phyloP scores from a whole-genome alignment of 1,140 invertebrate species.

The Myzus persicae region DNA sequence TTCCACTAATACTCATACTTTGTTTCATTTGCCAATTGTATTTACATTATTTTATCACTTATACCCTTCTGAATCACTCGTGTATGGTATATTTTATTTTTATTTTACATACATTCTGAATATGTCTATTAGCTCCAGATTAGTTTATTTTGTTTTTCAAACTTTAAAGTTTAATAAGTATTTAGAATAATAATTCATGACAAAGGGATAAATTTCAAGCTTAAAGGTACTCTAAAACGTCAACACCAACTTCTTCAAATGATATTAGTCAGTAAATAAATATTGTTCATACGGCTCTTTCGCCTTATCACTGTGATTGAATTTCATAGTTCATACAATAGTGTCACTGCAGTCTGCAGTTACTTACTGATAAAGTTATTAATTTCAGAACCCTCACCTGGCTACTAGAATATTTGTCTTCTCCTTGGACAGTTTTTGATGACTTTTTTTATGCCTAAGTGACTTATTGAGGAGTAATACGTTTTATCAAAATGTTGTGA shows the following conservation, averaged over 20 bases:
- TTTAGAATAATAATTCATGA: not conserved
- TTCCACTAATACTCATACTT: too few relatives aligned
- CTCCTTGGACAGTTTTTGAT: not conserved
- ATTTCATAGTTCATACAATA: not conserved
- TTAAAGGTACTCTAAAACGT: not conserved
- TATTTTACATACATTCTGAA: not conserved
- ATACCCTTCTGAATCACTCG: too few relatives aligned
- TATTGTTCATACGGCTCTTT: not conserved
- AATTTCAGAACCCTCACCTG: not conserved
- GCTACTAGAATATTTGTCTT: not conserved
- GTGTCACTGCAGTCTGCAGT: too few relatives aligned
- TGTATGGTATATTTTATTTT: not conserved
- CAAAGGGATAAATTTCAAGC: not conserved
- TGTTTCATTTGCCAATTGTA: too few relatives aligned
- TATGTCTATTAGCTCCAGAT: not conserved
- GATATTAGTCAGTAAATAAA: not conserved
- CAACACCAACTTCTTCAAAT: not conserved
- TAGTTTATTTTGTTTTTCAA: not conserved
- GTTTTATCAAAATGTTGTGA: not conserved
- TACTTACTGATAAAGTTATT: not conserved
- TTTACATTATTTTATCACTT: too few relatives aligned
- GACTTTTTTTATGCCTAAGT: not conserved
- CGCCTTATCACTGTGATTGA: not conserved
- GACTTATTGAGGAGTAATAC: not conserved
- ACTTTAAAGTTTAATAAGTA: not conserved